Base-by-base conservation (phyloP, 1,140 invertebrate genomes). In the Papilio polyxenes region DNA sequence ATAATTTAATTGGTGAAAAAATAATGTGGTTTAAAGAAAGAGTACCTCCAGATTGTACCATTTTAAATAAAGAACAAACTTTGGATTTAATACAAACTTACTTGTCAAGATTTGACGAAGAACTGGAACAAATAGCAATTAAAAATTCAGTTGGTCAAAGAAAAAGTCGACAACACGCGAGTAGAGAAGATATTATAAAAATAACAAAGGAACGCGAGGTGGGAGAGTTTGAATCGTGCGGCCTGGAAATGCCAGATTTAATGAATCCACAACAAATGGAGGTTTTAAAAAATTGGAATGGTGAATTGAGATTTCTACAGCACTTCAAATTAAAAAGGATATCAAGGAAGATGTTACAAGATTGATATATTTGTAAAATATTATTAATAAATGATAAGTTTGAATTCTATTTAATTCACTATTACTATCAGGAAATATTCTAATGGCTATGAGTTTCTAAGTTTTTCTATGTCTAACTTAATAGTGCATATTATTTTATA, bases 141-240 rank as follows among this genome's bases (percentile, higher is more conserved):
- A 97, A 97, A 89, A 96, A 97, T 87, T 97, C 96, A 0, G 95
- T 98, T 59, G 96, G 97, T 17, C 94, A 95, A 49, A 95, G 96
- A 84, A 97, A 96, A 90, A 96, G 95, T 87, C 95, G 96, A 37
- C 97, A 97, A 87, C 97, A 98, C 91, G 96, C 96, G 1, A 97
- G 95, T 85, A 95, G 97, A 83, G 96, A 97, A 92, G 96, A 97
- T 94, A 95, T 96, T 17, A 96, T 98, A 40, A 96, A 96, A 82
- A 96, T 97, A 85, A 97, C 96, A 0, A 95, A 96, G 83, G 95
- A 97, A 85, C 95, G 95, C 78, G 97, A 98, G 87, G 90, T 81
- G 13, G 95, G 96, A 84, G 97, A 98, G 87, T 98, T 96, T 87
- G 92, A 96, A 75, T 96, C 95, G 0, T 97, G 96, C 89, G 97